A percentile compares a stretch with the other conserved stretches of the same genome.
Conservation (phyloP, 1,140 invertebrate genomes). For the Drosophila punjabiensis region DNA sequence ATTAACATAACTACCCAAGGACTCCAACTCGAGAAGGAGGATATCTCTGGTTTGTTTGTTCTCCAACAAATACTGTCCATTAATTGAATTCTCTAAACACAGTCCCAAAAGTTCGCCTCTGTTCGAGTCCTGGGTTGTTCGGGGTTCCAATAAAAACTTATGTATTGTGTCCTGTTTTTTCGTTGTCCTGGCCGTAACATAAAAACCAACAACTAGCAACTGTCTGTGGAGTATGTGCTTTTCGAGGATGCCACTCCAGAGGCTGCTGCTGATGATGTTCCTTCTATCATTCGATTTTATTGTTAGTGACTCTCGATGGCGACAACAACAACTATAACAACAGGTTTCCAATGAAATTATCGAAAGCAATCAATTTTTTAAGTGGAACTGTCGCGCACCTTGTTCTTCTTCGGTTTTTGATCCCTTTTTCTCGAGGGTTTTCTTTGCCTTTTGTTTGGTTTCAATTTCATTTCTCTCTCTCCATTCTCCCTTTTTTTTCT, state of each 20-base stretch:
- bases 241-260: conserved; percentile 46
- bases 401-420: conserved; percentile 42
- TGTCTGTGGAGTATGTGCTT: conserved; percentile 32
- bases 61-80: conserved; percentile 44
- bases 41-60: conserved; percentile 39
- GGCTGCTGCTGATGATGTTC: conserved; percentile 19
- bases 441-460: conserved; percentile 71
- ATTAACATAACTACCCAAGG: conserved; percentile 56
- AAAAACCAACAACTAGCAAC: conserved; percentile 73
- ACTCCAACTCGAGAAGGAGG: background rate
- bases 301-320: conserved; percentile 59
- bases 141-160: conserved; percentile 66
- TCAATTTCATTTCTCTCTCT: conserved; percentile 67
- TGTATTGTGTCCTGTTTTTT: conserved; percentile 44
- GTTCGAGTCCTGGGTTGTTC: conserved; percentile 12
- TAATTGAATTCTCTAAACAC: conserved; percentile 68
- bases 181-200: conserved; percentile 52
- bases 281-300: conserved; percentile 78
- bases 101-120: conserved; percentile 33
- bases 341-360: conserved; percentile 82
- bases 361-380: conserved; percentile 83
- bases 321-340: conserved; percentile 39
- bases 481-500: conserved; percentile 33
- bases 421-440: conserved; percentile 52
- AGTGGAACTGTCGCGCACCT: conserved; percentile 76